Base-by-base conservation (phyloP, 2,113 vertebrate species). In the Peucedramus taeniatus region DNA sequence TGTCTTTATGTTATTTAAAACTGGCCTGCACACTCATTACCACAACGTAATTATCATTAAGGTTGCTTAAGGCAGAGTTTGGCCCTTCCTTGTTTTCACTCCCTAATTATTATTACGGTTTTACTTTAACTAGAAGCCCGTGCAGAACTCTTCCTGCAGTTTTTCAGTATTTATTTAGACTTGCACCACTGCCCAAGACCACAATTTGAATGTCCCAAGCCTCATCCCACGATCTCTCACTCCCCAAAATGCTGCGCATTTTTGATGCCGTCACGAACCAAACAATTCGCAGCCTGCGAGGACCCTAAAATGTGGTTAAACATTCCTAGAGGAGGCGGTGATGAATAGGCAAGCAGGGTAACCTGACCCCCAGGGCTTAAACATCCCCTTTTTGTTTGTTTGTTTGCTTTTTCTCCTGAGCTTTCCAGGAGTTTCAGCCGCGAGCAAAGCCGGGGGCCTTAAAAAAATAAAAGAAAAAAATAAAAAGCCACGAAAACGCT, bases 301-400 rank as follows among this genome's bases (percentile, higher is more conserved):
- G 13, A 15, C 63, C 66, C 37, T 11, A 42, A 93, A 95, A 65
- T 1, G 31, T 8, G 44, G 66, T 85, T 65, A 69, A 87, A 95
- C 77, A 93, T 87, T 87, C 64, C 76, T 47, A 4, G 54, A 87
- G 79, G 66, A 80, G 85, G 23, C 2, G 2, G 40, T 75, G 89
- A 83, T 82, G 89, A 87, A 75, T 23, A 84, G 70, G 37, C 57
- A 31, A 84, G 59, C 3, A 5, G 71, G 42, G 33, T 27, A 84
- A 91, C 66, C 75, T 37, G 64, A 76, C 66, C 82, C 37, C 40
- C 45, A 15, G 75, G 83, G 87, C 60, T 87, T 14, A 44, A 54
- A 87, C 56, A 18, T 90, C 94, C 82, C 84, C 33, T 91, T 82
- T 90, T 47, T 80, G 80, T 89, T 93, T 92, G 72, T 87, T 92